Percentiles rank a stretch among this genome's conserved stretches.
These are phyloP conservation scores for Brachionus rubens DNA, from an alignment of 1,140 invertebrate genomes.

Conservation along the genomic window DNA sequence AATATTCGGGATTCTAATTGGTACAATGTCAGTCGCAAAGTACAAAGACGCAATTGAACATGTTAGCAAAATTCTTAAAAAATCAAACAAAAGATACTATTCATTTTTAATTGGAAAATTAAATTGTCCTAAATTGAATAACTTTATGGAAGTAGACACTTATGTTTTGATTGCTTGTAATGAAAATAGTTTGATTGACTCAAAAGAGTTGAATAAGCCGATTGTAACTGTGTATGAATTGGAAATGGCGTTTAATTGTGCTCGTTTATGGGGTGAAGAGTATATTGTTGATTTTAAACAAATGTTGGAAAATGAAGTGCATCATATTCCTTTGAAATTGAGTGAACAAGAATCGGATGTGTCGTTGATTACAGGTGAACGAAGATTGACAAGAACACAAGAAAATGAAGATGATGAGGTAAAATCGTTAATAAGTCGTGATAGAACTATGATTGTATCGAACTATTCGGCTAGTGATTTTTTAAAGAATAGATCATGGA, in stretches of 20 bases:
- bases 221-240: slow-evolving; percentile 87
- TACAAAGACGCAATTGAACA: slow-evolving; percentile 74
- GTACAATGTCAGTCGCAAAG: slow-evolving; percentile 76
- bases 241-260: slow-evolving; percentile 76
- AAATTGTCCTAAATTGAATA: slow-evolving; percentile 85
- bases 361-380: slow-evolving; percentile 55
- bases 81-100: slow-evolving; percentile 77
- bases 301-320: slow-evolving; percentile 66
- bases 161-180: slow-evolving; percentile 85
- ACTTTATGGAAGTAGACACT: slow-evolving; percentile 84
- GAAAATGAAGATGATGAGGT: slow-evolving; percentile 47
- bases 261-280: slow-evolving; percentile 64
- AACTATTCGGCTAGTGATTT: slow-evolving; percentile 23
- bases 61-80: slow-evolving; percentile 70
- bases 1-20: slow-evolving; percentile 79
- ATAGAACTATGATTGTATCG: slow-evolving; percentile 49
- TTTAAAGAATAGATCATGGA: slow-evolving; percentile 54
- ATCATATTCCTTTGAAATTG: not conserved
- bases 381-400: slow-evolving; percentile 48
- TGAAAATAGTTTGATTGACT: slow-evolving; percentile 76
- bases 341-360: slow-evolving; percentile 52
- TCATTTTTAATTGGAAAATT: slow-evolving; percentile 86
- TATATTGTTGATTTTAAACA: slow-evolving; percentile 75
- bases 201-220: slow-evolving; percentile 80
- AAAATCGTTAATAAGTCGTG: slow-evolving; percentile 40